Conservation (phyloP, 2,888 invertebrate species). For the Miltochrista miniata region DNA sequence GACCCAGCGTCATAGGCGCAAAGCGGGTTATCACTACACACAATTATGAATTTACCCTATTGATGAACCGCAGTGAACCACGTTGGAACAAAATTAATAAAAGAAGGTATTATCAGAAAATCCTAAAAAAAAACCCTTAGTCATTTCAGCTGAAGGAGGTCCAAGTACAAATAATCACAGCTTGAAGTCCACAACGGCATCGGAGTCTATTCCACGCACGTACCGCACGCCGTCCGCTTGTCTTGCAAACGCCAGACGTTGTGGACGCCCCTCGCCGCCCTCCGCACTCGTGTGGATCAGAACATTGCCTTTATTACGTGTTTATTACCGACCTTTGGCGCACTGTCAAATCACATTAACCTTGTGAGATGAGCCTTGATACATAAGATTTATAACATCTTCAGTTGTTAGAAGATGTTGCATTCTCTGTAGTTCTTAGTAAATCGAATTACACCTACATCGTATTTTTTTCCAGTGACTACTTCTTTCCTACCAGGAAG, state of each 20-base stretch:
- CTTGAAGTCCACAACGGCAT: conserved; percentile 3
- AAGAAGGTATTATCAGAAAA: too few relatives aligned
- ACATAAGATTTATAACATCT: conserved; percentile 39
- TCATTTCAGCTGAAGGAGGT: conserved; percentile 1
- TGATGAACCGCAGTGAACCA: too few relatives aligned
- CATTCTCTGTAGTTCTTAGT: background rate
- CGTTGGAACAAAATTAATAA: too few relatives aligned
- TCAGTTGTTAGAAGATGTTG: background rate
- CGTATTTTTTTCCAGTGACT: too few relatives aligned
- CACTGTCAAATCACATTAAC: conserved; percentile 58
- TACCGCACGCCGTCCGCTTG: conserved; percentile 26
- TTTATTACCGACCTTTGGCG: conserved; percentile 58
- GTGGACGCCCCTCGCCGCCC: conserved; percentile 7
- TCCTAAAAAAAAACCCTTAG: background rate
- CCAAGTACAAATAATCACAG: conserved; percentile 8
- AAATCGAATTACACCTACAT: too few relatives aligned
- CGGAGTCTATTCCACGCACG: conserved; percentile 30
- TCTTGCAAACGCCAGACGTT: conserved; percentile 25
- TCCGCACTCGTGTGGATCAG: conserved; percentile 16
- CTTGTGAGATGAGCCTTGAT: conserved; percentile 45
- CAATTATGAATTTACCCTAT: too few relatives aligned
- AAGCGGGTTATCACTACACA: too few relatives aligned
- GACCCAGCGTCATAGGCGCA: too few relatives aligned
- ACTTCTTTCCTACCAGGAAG: too few relatives aligned
- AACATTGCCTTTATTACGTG: conserved; percentile 55